phyloP scores from a whole-genome alignment of 2,113 vertebrate genomes.

The Alligator mississippiensis region DNA sequence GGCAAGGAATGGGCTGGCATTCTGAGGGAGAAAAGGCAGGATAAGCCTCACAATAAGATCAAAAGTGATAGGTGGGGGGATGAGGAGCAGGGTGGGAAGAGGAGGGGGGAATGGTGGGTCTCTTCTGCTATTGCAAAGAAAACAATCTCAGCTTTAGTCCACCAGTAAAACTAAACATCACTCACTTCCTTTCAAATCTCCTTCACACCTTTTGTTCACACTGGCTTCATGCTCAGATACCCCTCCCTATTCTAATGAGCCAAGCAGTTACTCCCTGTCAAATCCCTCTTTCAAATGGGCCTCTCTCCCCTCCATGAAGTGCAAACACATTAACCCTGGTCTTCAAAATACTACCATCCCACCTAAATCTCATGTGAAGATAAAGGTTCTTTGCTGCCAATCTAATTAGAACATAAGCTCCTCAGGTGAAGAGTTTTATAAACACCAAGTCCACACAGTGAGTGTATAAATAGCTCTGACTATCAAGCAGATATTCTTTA shows the following conservation, averaged over 20 bases:
- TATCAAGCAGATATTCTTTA: not conserved
- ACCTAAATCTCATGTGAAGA: not conserved
- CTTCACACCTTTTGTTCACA: not conserved
- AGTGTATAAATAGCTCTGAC: not conserved
- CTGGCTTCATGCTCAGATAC: not conserved
- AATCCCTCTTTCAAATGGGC: not conserved
- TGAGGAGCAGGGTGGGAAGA: not conserved
- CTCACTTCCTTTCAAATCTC: conserved; percentile 28
- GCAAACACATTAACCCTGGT: not conserved
- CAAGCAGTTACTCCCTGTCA: not conserved
- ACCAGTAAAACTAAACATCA: not conserved
- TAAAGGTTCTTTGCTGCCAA: not conserved
- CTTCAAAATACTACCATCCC: not conserved
- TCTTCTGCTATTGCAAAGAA: conserved; percentile 39
- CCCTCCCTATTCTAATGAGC: not conserved
- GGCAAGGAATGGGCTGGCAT: conserved; percentile 18
- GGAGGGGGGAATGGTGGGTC: conserved; percentile 33
- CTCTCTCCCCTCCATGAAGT: not conserved
- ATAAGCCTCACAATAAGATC: not conserved
- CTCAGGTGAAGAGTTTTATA: not conserved
- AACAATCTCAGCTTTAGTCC: conserved; percentile 23
- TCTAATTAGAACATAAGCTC: not conserved
- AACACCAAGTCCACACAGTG: not conserved
- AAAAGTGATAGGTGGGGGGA: not conserved
- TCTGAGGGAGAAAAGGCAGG: not conserved